Percentiles rank a stretch among this genome's conserved stretches.
These are phyloP conservation scores for Acanthaster planci DNA, from an alignment of 35 echinoderm and acorn worm species.

Conservation along the genomic window DNA sequence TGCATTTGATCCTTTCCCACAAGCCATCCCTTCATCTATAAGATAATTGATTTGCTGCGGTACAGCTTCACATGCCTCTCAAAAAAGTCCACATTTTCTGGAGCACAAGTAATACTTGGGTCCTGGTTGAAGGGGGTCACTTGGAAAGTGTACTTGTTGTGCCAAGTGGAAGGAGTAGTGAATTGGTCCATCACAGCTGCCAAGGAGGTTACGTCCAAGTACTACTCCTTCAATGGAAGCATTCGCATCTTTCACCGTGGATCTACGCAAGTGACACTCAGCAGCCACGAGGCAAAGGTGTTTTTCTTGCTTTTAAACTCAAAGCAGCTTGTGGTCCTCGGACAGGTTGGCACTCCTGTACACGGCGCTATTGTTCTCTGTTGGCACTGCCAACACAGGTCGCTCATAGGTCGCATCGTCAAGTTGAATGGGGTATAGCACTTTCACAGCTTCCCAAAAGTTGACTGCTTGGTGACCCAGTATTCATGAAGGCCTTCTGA, in stretches of 20 bases:
- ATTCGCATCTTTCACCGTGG: constrained; percentile 24
- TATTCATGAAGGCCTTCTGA: not conserved
- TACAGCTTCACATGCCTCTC: constrained; percentile 45
- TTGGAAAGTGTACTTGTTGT: constrained; percentile 60
- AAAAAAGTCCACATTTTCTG: constrained; percentile 54
- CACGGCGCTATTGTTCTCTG: constrained; percentile 23
- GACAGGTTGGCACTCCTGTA: constrained; percentile 30
- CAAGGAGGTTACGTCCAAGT: constrained; percentile 43
- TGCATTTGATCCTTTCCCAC: constrained; percentile 54
- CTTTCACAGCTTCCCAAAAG: constrained; percentile 40
- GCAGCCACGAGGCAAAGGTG: constrained; percentile 38
- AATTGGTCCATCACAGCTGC: constrained; percentile 31
- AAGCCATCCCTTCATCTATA: constrained; percentile 55
- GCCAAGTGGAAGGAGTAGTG: constrained; percentile 76
- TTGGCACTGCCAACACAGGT: constrained; percentile 74
- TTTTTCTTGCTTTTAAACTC: constrained; percentile 23
- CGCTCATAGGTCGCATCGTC: constrained; percentile 32
- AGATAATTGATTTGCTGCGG: constrained; percentile 57
- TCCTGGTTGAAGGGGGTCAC: constrained; percentile 25
- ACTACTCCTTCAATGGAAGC: constrained; percentile 3
- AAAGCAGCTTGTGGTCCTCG: not conserved
- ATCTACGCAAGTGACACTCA: constrained; percentile 37
- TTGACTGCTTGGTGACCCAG: constrained; percentile 8
- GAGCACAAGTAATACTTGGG: constrained; percentile 46
- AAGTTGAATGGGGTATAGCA: constrained; percentile 45